Base-by-base conservation (phyloP, 2,888 invertebrate genomes). In the Rhimphoctona megacephalus region DNA sequence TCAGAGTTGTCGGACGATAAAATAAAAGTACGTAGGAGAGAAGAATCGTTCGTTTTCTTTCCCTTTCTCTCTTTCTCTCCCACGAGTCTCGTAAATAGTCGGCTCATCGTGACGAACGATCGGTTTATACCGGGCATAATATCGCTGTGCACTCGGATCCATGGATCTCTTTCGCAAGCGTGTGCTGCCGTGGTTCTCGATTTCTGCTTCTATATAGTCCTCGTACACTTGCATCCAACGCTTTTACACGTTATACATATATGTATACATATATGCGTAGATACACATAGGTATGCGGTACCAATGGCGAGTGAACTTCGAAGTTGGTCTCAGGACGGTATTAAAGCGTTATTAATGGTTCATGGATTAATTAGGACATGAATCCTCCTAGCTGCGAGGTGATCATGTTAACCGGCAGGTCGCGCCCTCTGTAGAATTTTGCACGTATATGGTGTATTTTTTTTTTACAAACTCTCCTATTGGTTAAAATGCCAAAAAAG, bases 261-360 rank as follows among this genome's bases (percentile, higher is more conserved):
- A 77, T 54, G n/a, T 36, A 70, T 54, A 39, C 43, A 43, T 52
- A 78, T 72, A 76, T 78, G n/a, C 72, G 82, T 79, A 74, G 11
- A 39, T 69, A 70, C 11, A 64, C 43, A 57, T 67, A 78, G 6
- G n/a, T 70, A 39, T 74, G n/a, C 36, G 22, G 30, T 61, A 69
- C 52, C 61, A 80, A 67, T 82, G 67, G 80, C 39, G 69, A 54
- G 84, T 67, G 64, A 83, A 69, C 87, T 89, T 85, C 84, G 72
- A 88, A 90, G 81, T 90, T 88, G 74, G 82, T 82, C 86, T 87
- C 87, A 77, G 83, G 76, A 86, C 64, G 85, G 85, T 81, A 87
- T 89, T 89, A 88, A 85, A 86, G 83, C 83, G 84, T 88, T 89
- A 90, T 90, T 88, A 89, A 90, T 89, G 88, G 85, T 66, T 81